A percentile compares a stretch with the other conserved stretches of the same genome.
Conservation (phyloP, 2,113 vertebrate genomes). For the Microcebus murinus region DNA sequence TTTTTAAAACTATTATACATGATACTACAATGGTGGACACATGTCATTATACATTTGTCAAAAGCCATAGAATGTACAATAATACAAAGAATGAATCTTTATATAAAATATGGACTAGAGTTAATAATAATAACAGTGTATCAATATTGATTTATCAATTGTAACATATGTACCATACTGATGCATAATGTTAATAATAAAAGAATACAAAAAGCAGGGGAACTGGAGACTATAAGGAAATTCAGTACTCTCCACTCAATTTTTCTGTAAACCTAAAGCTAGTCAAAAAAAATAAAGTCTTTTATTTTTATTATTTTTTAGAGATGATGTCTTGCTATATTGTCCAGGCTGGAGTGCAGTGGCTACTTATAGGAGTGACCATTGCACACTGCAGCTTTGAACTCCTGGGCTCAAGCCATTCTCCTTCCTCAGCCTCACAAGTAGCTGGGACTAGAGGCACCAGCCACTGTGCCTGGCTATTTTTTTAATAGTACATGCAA, state of each 20-base stretch:
- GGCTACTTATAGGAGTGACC: background rate
- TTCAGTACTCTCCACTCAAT: background rate
- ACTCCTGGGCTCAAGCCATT: background rate
- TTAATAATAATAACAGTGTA: background rate
- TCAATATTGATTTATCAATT: background rate
- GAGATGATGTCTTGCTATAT: background rate
- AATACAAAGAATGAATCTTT: background rate
- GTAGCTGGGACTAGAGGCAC: background rate
- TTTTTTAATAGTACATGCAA: background rate
- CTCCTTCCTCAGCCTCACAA: background rate
- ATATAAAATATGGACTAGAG: background rate
- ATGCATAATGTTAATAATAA: background rate
- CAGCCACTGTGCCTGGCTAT: background rate
- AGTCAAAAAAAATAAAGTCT: background rate
- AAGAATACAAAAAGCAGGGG: background rate
- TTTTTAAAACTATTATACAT: background rate
- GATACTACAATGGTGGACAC: background rate
- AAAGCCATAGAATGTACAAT: background rate
- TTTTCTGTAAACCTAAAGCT: background rate
- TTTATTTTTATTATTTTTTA: background rate
- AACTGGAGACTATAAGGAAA: background rate
- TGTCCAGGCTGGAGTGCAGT: background rate
- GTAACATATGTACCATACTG: background rate
- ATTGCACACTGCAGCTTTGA: background rate
- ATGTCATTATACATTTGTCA: background rate